These are phyloP conservation scores for Chalcis sispes DNA, from an alignment of 2,888 invertebrate genomes.

Conservation along the genomic window DNA sequence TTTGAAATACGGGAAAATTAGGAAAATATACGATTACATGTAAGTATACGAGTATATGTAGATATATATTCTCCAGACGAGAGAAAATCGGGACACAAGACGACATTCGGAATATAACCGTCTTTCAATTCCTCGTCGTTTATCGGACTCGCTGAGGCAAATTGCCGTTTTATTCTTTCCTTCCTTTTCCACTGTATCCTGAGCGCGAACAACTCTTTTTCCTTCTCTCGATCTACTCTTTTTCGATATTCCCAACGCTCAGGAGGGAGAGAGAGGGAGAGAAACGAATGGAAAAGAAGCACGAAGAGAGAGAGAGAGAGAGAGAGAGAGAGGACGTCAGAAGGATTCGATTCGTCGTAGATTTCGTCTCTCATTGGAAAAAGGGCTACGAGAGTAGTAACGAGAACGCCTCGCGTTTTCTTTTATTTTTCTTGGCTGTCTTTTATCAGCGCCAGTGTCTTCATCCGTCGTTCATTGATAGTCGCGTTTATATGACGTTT, in stretches of 20 bases:
- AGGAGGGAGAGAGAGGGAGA: constrained; percentile 2
- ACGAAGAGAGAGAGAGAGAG: constrained; percentile 27
- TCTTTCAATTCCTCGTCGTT: constrained; percentile 44
- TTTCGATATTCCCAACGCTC: constrained; percentile 10
- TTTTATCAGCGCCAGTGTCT: background rate
- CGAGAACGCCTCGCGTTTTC: constrained; percentile 22
- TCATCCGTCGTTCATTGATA: constrained; percentile 17
- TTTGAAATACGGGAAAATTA: background rate
- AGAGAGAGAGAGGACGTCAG: constrained; percentile 32
- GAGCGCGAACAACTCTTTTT: too few species aligned
- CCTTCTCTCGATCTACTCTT: background rate
- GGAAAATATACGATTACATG: constrained; percentile 21
- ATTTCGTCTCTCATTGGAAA: constrained; percentile 41
- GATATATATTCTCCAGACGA: background rate
- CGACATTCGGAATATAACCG: constrained; percentile 39
- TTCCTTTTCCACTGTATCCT: constrained; percentile 1
- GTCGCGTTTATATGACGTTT: constrained; percentile 19
- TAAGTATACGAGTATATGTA: background rate
- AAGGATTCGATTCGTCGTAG: constrained; percentile 27
- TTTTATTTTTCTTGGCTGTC: background rate
- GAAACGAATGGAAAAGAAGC: background rate
- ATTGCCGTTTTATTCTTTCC: constrained; percentile 51
- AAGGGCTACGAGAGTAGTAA: background rate
- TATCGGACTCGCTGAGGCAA: constrained; percentile 55
- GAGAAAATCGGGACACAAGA: constrained; percentile 11